Evolutionary conservation across 53 echinoderm and acorn worm genomes (phyloP), one percentile per base, ranked within the genome.

Genomic region (Holothuria scabra): DNA sequence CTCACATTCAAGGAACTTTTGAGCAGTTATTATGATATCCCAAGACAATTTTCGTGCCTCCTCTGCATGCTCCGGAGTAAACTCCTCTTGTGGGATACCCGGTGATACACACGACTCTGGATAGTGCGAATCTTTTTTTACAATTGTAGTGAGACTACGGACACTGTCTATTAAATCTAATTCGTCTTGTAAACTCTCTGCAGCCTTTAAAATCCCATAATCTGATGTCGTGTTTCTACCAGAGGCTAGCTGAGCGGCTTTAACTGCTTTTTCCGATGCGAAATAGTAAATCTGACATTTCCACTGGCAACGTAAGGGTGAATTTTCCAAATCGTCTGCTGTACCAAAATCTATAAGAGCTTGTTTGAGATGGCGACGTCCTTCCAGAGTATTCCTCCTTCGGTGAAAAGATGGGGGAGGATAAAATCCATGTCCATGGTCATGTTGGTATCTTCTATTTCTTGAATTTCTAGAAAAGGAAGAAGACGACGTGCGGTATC

Each of bases 261-360:
- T 71, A 5, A 71, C 1, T 35, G 72, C 72, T 44, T 71, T 71
- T 19, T 71, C 72, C 4, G 72, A 22, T 30, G 72, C 72, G 18
- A 71, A 71, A 24, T 9, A 71, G 72, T 38, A 71, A 5, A 75
- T 55, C 18, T 75, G 75, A 75, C 75, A 75, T 75, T 75, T 48
- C 75, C 75, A 75, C 46, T 75, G 75, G 48, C 56, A 75, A 52
- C n/a, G 46, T 3, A 75, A 24, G 5, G n/a, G 16, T 26, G 76
- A 76, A 25, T 22, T 30, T 76, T 76, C 76, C 49, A 29, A 49
- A 24, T 56, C 55, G 30, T 25, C 28, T 8, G 76, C 49, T 5
- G 55, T 56, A 49, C 5, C 12, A 22, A 10, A 23, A 76, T 76
- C 76, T 41, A 76, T 56, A 23, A 24, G 56, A 11, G 76, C 76